phyloP scores from a whole-genome alignment of 2,113 vertebrate genomes.

The Vireo altiloquus region DNA sequence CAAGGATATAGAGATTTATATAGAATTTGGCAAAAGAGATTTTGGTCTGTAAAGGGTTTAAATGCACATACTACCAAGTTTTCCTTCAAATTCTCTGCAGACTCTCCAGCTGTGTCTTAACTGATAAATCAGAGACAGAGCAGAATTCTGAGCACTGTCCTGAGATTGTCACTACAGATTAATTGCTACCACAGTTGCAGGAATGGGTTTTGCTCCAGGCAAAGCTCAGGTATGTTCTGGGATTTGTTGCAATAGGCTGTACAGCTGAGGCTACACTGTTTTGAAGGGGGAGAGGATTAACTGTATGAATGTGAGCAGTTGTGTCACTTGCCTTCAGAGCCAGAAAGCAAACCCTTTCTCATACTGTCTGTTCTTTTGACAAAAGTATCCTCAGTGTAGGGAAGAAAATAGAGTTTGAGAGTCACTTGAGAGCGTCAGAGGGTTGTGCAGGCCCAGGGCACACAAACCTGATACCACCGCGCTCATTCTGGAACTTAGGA shows the following conservation, averaged over 20 bases:
- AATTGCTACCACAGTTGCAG: not conserved
- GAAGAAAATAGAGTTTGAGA: not conserved
- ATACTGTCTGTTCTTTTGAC: not conserved
- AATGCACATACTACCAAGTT: not conserved
- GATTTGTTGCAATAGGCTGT: not conserved
- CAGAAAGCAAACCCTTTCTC: not conserved
- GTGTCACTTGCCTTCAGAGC: not conserved
- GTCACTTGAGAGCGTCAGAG: not conserved
- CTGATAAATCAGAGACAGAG: slow-evolving; percentile 9
- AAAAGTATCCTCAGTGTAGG: not conserved
- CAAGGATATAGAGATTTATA: not conserved
- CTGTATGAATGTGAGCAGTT: not conserved
- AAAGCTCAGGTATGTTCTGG: not conserved
- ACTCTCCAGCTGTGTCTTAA: not conserved
- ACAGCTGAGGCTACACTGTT: not conserved
- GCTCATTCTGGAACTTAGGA: not conserved
- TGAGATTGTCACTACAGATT: slow-evolving; percentile 34
- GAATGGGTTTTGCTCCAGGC: not conserved
- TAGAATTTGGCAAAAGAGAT: not conserved
- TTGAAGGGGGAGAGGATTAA: not conserved
- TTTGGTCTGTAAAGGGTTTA: not conserved
- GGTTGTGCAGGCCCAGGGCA: not conserved
- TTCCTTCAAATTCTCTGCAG: not conserved
- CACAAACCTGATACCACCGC: not conserved
- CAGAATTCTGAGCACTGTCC: not conserved